Conservation (phyloP, 2,113 vertebrate species). For the Cygnus buccinator region DNA sequence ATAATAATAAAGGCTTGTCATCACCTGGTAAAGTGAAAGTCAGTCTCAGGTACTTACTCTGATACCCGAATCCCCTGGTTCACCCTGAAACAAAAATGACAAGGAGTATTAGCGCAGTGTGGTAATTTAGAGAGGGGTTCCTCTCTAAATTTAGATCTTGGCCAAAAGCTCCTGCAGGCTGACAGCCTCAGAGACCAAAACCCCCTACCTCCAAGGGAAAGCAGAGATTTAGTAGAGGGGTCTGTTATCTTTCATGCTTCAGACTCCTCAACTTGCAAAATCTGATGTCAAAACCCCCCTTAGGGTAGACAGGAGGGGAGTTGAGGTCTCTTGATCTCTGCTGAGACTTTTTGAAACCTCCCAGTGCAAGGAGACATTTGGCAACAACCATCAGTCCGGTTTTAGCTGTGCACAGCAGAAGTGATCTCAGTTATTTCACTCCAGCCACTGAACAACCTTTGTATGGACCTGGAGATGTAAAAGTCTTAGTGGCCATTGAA, state of each 20-base stretch:
- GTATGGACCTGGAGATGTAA: not conserved
- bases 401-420: not conserved
- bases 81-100: conserved; percentile 78
- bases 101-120: not conserved
- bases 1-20: not conserved
- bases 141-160: not conserved
- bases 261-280: not conserved
- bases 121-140: not conserved
- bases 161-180: not conserved
- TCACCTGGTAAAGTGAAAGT: not conserved
- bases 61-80: conserved; percentile 78
- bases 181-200: not conserved
- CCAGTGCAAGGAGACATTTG: not conserved
- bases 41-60: conserved; percentile 74
- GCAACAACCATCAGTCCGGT: not conserved
- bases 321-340: not conserved
- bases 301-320: not conserved
- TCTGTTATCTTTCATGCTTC: not conserved
- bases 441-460: not conserved
- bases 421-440: not conserved
- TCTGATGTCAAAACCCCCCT: too few species aligned
- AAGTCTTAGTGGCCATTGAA: not conserved
- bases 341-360: not conserved
- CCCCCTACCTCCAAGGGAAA: not conserved
- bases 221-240: not conserved